Conservation (phyloP, 2,797 vertebrate genomes). For the Hyperoplus immaculatus region DNA sequence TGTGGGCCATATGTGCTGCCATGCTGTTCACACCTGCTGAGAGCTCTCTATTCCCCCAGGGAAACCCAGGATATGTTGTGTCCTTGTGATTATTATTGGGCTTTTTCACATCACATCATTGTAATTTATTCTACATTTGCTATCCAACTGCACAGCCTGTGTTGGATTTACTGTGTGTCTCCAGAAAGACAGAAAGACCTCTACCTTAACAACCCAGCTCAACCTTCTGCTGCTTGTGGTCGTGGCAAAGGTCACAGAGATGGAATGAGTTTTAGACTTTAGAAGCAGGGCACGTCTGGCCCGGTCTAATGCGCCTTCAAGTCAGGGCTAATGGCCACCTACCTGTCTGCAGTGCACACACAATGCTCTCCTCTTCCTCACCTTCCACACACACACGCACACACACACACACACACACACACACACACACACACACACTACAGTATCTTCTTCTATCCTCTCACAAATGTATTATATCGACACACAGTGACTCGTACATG, state of each 20-base stretch:
- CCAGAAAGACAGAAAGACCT: conserved; percentile 21
- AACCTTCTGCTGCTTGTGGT: conserved; percentile 54
- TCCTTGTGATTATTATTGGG: not conserved
- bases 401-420: no score
- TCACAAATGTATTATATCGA: no score
- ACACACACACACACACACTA: not conserved
- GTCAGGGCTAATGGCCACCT: conserved; percentile 58
- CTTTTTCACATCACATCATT: not conserved
- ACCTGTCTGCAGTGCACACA: conserved; percentile 37
- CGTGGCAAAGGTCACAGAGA: conserved; percentile 64
- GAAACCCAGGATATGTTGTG: not conserved
- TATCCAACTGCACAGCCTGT: fast-evolving
- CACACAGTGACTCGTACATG: no score
- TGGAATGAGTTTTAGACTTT: conserved; percentile 46
- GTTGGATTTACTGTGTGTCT: not conserved
- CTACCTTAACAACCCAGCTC: conserved; percentile 49
- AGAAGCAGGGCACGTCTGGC: conserved; percentile 66
- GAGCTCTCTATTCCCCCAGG: conserved; percentile 24
- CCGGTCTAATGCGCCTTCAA: conserved; percentile 42
- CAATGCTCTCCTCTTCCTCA: conserved; percentile 34
- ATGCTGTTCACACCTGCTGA: conserved; percentile 36
- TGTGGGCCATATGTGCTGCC: conserved; percentile 47
- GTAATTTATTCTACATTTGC: not conserved
- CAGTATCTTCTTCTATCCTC: not conserved
- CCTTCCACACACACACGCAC: conserved; percentile 31